Base-by-base conservation (phyloP, 2,888 invertebrate species). In the Ennomos quercinarius region DNA sequence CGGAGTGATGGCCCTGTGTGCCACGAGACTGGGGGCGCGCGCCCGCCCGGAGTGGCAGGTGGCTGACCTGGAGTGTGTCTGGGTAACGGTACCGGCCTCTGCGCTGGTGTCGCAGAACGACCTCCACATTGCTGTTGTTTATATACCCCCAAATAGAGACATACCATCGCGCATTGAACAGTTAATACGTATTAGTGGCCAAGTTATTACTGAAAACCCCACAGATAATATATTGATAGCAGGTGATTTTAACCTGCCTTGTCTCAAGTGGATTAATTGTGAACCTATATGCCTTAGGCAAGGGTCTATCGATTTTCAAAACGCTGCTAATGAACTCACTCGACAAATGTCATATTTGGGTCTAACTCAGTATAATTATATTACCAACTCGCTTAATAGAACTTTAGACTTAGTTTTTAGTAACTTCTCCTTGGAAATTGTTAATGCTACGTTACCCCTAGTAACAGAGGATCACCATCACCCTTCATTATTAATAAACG, bases 191-290 rank as follows among this genome's bases (percentile, higher is more conserved):
- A 43, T 41, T 8, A 10, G 35, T 10, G 11, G 2, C 9, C 10
- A n/a, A 12, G 1, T 41, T 10, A 9, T 6, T 6, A 10, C n/a
- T 10, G 3, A 27, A 1, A 6, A 34, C 38, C 51, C 36, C 2
- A n/a, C 37, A 12, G 55, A 55, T 39, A 11, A 55, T 10, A 39
- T 55, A 13, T 27, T 55, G 2, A 9, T 57, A n/a, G 46, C 45
- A 8, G 57, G 57, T 1, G 57, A 57, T 37, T 57, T 57, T 47
- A 57, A 57, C 42, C 11, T 47, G 27, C 51, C 57, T 17, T 17
- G 17, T 3, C 17, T 17, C 17, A 17, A 17, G 17, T 17, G 17
- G 17, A 3, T 17, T 17, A 17, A 17, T 17, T 17, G 3, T 3
- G 17, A 17, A 17, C 17, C 17, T 17, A 17, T 17, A 17, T 10